These are phyloP conservation scores for Grammomys surdaster DNA, from an alignment of 2,113 vertebrate genomes.

Conservation along the genomic window DNA sequence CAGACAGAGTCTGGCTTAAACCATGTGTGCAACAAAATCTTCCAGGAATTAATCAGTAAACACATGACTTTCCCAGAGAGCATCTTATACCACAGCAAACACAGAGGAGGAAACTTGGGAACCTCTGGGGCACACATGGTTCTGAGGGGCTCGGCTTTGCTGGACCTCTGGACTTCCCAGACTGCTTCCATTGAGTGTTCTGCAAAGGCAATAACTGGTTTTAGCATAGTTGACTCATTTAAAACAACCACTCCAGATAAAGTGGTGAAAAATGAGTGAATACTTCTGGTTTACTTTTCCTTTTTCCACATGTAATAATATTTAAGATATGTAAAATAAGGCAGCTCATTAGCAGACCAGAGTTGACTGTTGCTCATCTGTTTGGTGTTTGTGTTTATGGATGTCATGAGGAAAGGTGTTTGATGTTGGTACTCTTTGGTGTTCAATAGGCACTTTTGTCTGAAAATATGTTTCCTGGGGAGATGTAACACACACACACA, in stretches of 20 bases:
- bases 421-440: background rate
- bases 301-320: background rate
- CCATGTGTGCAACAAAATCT: background rate
- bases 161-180: background rate
- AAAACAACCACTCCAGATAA: background rate
- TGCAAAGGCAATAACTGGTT: background rate
- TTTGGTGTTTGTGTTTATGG: background rate
- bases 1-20: background rate
- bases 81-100: background rate
- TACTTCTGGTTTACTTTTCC: background rate
- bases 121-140: background rate
- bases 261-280: background rate
- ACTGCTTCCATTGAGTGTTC: background rate
- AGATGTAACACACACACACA: background rate
- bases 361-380: background rate
- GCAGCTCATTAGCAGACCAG: background rate
- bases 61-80: background rate
- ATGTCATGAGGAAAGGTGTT: background rate
- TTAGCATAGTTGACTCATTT: background rate
- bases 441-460: background rate
- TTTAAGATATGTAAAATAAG: background rate
- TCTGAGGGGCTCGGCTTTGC: background rate
- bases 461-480: background rate
- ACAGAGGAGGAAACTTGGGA: background rate
- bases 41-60: conserved; percentile 5